Percentiles rank a stretch among this genome's conserved stretches.
Conservation (phyloP, 2,113 vertebrate genomes). For the Arvicanthis niloticus region DNA sequence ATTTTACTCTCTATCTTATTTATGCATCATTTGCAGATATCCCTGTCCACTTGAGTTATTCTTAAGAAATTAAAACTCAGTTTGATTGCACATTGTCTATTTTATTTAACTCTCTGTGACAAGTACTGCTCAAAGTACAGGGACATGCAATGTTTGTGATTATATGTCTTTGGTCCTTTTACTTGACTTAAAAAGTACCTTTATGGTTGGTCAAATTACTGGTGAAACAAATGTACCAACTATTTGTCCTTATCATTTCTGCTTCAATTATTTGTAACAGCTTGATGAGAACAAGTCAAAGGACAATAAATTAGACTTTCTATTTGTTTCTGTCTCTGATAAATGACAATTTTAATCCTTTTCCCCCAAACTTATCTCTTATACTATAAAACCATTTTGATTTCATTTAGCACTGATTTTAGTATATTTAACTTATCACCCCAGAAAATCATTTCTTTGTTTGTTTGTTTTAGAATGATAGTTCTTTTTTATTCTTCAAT, state of each 20-base stretch:
- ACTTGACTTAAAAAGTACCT: background rate
- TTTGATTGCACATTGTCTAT: background rate
- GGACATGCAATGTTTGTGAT: background rate
- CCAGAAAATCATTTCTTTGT: background rate
- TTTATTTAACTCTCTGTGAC: background rate
- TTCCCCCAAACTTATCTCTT: conserved; percentile 35
- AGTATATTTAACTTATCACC: conserved; percentile 58
- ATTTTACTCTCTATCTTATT: background rate
- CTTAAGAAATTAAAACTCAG: background rate
- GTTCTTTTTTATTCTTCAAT: background rate
- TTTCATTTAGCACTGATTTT: conserved; percentile 62
- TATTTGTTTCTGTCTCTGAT: conserved; percentile 50
- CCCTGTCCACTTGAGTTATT: background rate
- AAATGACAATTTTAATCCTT: conserved; percentile 55
- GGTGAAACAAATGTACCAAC: background rate
- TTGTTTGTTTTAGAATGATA: background rate
- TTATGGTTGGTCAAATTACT: background rate
- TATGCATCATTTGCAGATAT: background rate
- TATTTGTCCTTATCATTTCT: background rate
- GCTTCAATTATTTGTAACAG: background rate
- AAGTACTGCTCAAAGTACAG: background rate
- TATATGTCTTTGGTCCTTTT: background rate
- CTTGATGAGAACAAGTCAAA: background rate
- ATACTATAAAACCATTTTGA: conserved; percentile 16
- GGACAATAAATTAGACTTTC: background rate